Evolutionary conservation across 2,888 invertebrate species (phyloP).

Genomic region (Helicoverpa assulta): DNA sequence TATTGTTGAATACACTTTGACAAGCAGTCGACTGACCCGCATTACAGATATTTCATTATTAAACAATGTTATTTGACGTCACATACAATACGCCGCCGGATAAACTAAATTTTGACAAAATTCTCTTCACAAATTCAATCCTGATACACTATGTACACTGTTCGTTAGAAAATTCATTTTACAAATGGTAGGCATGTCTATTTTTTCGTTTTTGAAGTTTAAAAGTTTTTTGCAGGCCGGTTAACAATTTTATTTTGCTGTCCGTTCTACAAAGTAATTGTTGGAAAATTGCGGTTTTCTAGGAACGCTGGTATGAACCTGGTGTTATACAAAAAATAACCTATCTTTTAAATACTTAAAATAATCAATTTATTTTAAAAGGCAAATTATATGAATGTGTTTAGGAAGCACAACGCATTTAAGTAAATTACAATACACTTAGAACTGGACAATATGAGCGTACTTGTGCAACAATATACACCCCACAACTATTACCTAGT

Average conservation of each 20-base stretch:
- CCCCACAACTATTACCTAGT: neutral
- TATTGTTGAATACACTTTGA: neutral
- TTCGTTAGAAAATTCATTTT: slow-evolving; percentile 32
- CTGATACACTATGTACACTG: slow-evolving; percentile 5
- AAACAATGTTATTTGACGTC: slow-evolving; percentile 3
- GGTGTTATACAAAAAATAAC: neutral
- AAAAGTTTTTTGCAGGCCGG: slow-evolving; percentile 12
- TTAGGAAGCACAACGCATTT: no score
- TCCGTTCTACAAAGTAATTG: neutral
- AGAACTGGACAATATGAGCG: neutral
- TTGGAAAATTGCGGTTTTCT: no score
- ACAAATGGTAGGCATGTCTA: slow-evolving; percentile 16
- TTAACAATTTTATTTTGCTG: neutral
- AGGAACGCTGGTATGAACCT: no score
- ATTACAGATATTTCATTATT: slow-evolving; percentile 7
- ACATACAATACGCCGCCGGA: neutral
- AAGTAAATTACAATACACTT: no score
- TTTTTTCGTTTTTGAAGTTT: slow-evolving; percentile 19
- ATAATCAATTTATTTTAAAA: neutral
- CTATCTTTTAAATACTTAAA: neutral
- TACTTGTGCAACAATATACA: neutral
- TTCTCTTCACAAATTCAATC: slow-evolving; percentile 40
- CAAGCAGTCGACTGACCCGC: neutral
- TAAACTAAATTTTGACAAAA: slow-evolving; percentile 10
- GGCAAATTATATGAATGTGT: no score